Evolutionary conservation across 2,888 invertebrate species (phyloP).

Genomic region (Mellilla xanthometata): DNA sequence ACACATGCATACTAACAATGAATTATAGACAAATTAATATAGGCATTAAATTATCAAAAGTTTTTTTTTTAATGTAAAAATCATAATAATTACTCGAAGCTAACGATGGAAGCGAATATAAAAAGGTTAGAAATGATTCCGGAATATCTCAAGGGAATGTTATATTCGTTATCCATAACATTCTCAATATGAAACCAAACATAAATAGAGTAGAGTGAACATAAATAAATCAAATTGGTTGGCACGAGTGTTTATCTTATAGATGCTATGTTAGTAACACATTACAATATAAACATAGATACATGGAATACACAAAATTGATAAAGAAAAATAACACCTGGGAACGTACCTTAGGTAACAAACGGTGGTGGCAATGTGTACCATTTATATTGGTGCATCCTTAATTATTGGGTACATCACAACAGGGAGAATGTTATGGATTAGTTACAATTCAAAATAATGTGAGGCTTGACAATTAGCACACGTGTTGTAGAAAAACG

Average conservation of each 20-base stretch:
- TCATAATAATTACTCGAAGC: constrained; percentile 56
- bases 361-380: constrained; percentile 77
- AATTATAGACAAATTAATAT: constrained; percentile 51
- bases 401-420: constrained; percentile 80
- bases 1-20: constrained; percentile 71
- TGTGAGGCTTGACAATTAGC: constrained; percentile 44
- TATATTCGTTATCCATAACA: constrained; percentile 72
- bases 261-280: constrained; percentile 62
- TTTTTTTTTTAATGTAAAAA: constrained; percentile 43
- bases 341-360: constrained; percentile 78
- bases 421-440: constrained; percentile 83
- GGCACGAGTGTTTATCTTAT: constrained; percentile 69
- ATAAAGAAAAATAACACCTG: constrained; percentile 57
- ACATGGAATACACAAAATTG: constrained; percentile 74
- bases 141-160: constrained; percentile 42
- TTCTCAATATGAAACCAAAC: constrained; percentile 52
- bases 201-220: constrained; percentile 35
- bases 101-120: constrained; percentile 67
- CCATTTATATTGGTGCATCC: constrained; percentile 80
- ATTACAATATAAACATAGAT: constrained; percentile 60
- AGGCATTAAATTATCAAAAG: constrained; percentile 56
- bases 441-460: constrained; percentile 75
- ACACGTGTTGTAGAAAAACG: constrained; percentile 56
- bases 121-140: constrained; percentile 24
- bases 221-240: constrained; percentile 40